Evolutionary conservation across 2,113 vertebrate species (phyloP).

Genomic region (Neofelis nebulosa): DNA sequence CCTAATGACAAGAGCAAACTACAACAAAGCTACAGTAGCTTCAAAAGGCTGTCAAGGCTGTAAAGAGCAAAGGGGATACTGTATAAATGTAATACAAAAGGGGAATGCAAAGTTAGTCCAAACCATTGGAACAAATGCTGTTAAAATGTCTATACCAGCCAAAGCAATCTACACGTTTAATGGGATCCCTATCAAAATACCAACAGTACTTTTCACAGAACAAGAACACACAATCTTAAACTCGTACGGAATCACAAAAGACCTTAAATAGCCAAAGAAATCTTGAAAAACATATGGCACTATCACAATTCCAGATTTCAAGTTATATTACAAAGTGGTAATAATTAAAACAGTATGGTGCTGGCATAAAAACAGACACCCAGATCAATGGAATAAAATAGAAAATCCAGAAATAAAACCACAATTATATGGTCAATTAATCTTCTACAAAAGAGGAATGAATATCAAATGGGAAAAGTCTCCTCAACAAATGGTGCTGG

Average conservation of each 20-base stretch:
- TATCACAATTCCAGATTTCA: not conserved
- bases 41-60: not conserved
- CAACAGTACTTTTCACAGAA: not conserved
- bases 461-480: not conserved
- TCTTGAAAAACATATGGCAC: not conserved
- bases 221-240: not conserved
- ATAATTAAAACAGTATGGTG: not conserved
- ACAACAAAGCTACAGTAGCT: not conserved
- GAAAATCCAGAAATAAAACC: not conserved
- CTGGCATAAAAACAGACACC: not conserved
- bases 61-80: not conserved
- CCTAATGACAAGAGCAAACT: not conserved
- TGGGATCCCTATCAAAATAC: not conserved
- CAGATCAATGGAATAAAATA: not conserved
- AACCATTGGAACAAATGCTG: not conserved
- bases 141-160: not conserved
- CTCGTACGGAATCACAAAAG: not conserved
- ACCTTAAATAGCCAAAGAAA: not conserved
- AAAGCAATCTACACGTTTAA: not conserved
- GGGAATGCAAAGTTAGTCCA: not conserved
- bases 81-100: not conserved
- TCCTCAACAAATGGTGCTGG: not conserved
- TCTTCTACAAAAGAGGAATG: not conserved
- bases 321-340: not conserved
- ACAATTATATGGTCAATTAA: not conserved